These are phyloP conservation scores for Nerophis lumbriciformis DNA, from an alignment of 2,113 vertebrate genomes.

Conservation along the genomic window DNA sequence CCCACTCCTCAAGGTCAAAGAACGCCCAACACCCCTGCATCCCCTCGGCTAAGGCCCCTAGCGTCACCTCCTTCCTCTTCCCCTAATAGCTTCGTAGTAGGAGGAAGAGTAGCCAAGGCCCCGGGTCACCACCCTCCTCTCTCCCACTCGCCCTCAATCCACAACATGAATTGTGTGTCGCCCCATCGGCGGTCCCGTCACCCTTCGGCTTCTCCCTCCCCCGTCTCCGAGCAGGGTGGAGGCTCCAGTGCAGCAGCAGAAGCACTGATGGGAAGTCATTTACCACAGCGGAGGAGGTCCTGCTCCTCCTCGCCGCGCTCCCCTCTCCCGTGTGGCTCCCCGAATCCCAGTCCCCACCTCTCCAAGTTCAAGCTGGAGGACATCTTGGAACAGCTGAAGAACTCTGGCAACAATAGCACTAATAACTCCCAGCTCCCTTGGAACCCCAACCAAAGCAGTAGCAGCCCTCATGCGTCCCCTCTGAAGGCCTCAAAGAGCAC, in stretches of 20 bases:
- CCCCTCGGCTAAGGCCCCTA: conserved; percentile 49
- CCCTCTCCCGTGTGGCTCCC: conserved; percentile 53
- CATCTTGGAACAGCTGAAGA: conserved; percentile 75
- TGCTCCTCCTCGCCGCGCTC: conserved; percentile 58
- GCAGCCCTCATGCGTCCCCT: conserved; percentile 55
- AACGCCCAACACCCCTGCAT: conserved; percentile 62
- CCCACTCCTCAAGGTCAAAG: conserved; percentile 62
- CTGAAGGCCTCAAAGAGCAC: conserved; percentile 48
- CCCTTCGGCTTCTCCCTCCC: conserved; percentile 68
- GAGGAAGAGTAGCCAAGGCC: conserved; percentile 46
- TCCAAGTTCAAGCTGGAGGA: conserved; percentile 70
- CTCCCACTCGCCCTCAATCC: conserved; percentile 55
- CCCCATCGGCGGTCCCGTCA: conserved; percentile 68
- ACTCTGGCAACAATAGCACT: conserved; percentile 69
- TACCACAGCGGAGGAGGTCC: conserved; percentile 57
- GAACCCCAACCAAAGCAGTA: conserved; percentile 68
- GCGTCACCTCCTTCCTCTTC: conserved; percentile 50
- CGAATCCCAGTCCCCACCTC: conserved; percentile 54
- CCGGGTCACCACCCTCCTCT: conserved; percentile 41
- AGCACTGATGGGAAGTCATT: conserved; percentile 47
- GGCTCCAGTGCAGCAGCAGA: conserved; percentile 37
- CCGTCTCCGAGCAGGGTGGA: conserved; percentile 63
- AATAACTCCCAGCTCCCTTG: conserved; percentile 55
- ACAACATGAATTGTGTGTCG: conserved; percentile 59
- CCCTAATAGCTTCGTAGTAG: conserved; percentile 39